Percentiles rank a stretch among this genome's conserved stretches.
Conservation (phyloP, 1,140 invertebrate species). For the Drosophila pachea region DNA sequence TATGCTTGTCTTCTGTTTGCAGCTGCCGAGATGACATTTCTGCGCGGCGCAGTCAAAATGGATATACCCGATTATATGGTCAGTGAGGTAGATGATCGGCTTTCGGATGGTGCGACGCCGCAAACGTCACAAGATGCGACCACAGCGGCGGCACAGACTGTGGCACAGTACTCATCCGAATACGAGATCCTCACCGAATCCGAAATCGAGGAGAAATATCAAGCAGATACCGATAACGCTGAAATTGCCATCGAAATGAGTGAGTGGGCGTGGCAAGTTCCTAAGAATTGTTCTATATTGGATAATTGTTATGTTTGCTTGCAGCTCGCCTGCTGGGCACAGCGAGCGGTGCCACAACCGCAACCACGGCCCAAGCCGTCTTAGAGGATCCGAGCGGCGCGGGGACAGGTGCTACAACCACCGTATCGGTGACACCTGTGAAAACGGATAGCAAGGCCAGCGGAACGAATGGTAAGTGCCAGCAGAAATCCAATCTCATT, state of each 20-base stretch:
- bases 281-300: not conserved
- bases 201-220: slow-evolving; percentile 76
- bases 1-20: not conserved
- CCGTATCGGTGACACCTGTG: slow-evolving; percentile 61
- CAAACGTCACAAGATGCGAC: slow-evolving; percentile 73
- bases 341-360: slow-evolving; percentile 42
- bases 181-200: slow-evolving; percentile 78
- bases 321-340: slow-evolving; percentile 62
- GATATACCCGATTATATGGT: slow-evolving; percentile 78
- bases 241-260: slow-evolving; percentile 78
- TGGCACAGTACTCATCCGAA: slow-evolving; percentile 75
- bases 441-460: slow-evolving; percentile 66
- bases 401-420: slow-evolving; percentile 42
- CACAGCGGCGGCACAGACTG: slow-evolving; percentile 60
- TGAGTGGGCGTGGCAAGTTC: slow-evolving; percentile 26
- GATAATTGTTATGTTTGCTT: not conserved
- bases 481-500: not conserved
- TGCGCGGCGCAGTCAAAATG: slow-evolving; percentile 74
- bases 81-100: slow-evolving; percentile 71
- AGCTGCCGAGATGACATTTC: slow-evolving; percentile 75
- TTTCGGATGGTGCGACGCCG: slow-evolving; percentile 68
- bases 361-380: slow-evolving; percentile 49
- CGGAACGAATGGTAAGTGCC: slow-evolving; percentile 57
- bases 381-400: slow-evolving; percentile 53
- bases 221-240: slow-evolving; percentile 68